Evolutionary conservation across 2,113 vertebrate genomes (phyloP).

Genomic region (Cygnus buccinator): DNA sequence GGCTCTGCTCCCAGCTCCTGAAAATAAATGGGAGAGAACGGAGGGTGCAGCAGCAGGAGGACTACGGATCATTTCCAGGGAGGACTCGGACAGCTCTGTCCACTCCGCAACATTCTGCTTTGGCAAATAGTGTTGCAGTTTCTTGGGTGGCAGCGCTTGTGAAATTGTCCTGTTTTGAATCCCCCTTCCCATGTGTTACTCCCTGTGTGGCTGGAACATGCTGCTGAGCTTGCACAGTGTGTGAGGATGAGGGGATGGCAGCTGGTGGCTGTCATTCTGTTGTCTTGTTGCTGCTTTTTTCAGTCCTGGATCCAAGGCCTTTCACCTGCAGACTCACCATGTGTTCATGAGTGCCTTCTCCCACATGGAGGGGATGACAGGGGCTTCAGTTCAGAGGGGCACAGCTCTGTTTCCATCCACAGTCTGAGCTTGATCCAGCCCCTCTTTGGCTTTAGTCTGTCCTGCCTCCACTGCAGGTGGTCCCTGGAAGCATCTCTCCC

Average conservation of each 20-base stretch:
- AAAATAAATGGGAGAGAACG: background rate
- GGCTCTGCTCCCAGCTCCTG: background rate
- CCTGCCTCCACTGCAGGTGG: too few relatives aligned
- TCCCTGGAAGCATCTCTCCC: too few relatives aligned
- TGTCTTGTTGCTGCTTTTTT: background rate
- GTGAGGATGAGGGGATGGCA: background rate
- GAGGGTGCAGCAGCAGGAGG: fast-evolving
- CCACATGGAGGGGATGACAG: too few relatives aligned
- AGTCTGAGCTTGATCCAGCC: too few relatives aligned
- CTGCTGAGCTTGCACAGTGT: fast-evolving
- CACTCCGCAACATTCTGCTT: background rate
- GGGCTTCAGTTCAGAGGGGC: too few relatives aligned
- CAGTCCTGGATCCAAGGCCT: background rate
- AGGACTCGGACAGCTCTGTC: background rate
- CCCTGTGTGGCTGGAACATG: background rate
- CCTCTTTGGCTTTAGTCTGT: too few relatives aligned
- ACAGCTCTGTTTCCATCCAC: too few relatives aligned
- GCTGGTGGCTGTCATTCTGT: background rate
- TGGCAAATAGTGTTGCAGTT: background rate
- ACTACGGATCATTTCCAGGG: background rate
- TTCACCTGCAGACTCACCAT: background rate
- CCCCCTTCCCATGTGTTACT: fast-evolving
- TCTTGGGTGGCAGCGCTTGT: background rate
- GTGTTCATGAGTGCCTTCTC: background rate
- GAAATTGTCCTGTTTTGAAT: background rate